These are phyloP conservation scores for Formicarius rufipectus DNA, from an alignment of 2,113 vertebrate species.

Conservation along the genomic window DNA sequence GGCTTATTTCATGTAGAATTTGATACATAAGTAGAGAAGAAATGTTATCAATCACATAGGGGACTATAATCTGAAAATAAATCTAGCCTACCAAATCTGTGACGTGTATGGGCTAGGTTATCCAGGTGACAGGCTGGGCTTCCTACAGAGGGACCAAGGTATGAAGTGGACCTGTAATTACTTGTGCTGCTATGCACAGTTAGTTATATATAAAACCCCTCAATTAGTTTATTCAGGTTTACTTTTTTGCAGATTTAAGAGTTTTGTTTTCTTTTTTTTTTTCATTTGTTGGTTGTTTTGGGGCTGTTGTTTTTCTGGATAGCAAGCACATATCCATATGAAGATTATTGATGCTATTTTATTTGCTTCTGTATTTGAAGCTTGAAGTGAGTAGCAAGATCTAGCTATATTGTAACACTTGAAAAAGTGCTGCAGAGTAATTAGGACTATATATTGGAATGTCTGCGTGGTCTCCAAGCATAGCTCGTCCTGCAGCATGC, in stretches of 20 bases:
- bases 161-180: neutral
- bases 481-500: fast-evolving
- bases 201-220: neutral
- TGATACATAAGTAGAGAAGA: neutral
- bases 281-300: neutral
- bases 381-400: neutral
- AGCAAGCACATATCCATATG: neutral
- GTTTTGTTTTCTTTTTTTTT: neutral
- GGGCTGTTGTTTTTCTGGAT: neutral
- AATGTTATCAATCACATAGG: neutral
- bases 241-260: neutral
- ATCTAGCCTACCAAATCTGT: neutral
- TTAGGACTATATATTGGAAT: neutral
- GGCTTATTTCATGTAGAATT: neutral
- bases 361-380: neutral
- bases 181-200: neutral
- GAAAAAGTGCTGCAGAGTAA: neutral
- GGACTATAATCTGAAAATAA: neutral
- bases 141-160: neutral
- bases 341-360: neutral
- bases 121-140: neutral
- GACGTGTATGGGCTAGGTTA: neutral
- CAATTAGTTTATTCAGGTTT: neutral
- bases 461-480: neutral
- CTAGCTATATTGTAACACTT: neutral